Conservation (phyloP, 2,113 vertebrate genomes). For the Orycteropus afer region DNA sequence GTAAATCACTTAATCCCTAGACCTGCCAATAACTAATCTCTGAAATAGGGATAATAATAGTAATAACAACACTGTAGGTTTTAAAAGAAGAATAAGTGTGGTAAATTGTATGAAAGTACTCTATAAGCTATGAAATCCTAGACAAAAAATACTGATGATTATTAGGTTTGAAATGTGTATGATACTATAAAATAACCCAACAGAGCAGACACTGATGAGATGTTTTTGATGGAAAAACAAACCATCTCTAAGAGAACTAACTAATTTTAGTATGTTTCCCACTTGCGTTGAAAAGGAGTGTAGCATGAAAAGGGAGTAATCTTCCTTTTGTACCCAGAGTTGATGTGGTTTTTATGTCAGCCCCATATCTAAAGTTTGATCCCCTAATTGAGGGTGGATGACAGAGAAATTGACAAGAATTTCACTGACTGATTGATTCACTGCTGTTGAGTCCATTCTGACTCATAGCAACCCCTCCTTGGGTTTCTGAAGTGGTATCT, state of each 20-base stretch:
- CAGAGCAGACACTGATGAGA: background rate
- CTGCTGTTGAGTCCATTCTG: too few relatives aligned
- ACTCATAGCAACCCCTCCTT: too few relatives aligned
- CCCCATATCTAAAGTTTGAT: background rate
- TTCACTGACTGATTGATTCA: too few relatives aligned
- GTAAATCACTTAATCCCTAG: background rate
- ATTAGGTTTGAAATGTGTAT: background rate
- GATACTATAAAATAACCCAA: background rate
- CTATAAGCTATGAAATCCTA: background rate
- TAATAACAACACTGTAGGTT: background rate
- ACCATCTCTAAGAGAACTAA: background rate
- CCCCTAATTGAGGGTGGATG: background rate
- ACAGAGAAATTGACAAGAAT: slow-evolving; percentile 10
- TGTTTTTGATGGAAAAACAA: background rate
- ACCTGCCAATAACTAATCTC: background rate
- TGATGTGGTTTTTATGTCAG: background rate
- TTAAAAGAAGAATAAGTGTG: background rate
- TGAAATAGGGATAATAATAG: background rate
- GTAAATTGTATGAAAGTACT: background rate
- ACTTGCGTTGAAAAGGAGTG: background rate
- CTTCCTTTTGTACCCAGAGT: background rate
- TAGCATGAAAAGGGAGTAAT: background rate
- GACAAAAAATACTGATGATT: slow-evolving; percentile 6
- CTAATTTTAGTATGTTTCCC: background rate
- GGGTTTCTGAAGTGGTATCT: too few relatives aligned